Evolutionary conservation across 2,797 vertebrate genomes (phyloP), one percentile per base, ranked within the genome.

Genomic region (Coccyzus lansbergi): DNA sequence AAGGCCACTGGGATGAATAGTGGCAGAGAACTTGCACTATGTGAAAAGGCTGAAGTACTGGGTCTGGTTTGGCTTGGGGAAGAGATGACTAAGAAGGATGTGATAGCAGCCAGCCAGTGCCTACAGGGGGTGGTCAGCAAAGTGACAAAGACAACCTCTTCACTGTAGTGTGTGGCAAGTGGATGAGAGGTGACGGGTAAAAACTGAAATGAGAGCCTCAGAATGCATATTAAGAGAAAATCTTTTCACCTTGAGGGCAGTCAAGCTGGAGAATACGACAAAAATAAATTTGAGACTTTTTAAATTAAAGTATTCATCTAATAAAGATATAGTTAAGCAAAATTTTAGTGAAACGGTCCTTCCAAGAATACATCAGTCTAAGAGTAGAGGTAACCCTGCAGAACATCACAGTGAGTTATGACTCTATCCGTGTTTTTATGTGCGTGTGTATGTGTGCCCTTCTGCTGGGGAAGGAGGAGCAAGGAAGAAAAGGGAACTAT

Each of bases 111-210:
- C 4, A 8, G 21, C 9, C 46, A 18, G 14, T 51, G 31, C 12
- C n/a, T 24, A 12, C 0, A n/a, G n/a, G 1, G 26, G 22, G 8
- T 22, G 26, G 10, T 52, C 28, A 60, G 22, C 18, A 44, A 60
- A 3, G 12, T n/a, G 24, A 53, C 4, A 21, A 8, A 60, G 38
- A 5, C 22, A 24, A 15, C 12, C 28, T 53, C 25, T 46, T 55
- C 1, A 0, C 56, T 63, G 48, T 0, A 0, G 8, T 6, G 12
- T 48, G 25, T 49, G 12, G 15, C 1, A 2, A 22, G 9, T 76
- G 6, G 22, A 48, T 29, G 10, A 40, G 28, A 55, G 15, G 4
- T 36, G n/a, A 22, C 33, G 40, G 20, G 8, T 33, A 34, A 49
- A 33, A 70, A 62, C 4, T 53, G 9, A 48, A 69, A 29, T 34